Conservation (phyloP, 2,888 invertebrate species). For the Dilophus febrilis region DNA sequence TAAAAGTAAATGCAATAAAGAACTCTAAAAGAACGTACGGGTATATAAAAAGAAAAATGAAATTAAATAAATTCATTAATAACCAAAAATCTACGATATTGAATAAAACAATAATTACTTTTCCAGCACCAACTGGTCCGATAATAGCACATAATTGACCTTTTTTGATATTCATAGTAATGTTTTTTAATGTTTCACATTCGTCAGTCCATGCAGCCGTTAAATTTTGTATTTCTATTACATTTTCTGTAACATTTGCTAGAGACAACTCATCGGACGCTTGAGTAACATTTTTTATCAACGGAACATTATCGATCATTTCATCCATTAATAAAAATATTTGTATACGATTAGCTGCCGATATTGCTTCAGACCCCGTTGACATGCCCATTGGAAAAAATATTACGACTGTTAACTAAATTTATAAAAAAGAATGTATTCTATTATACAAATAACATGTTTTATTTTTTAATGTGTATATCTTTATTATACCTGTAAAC, state of each 20-base stretch:
- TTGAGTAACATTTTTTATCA: slow-evolving; percentile 22
- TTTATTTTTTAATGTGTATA: too few relatives aligned
- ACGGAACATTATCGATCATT: too few relatives aligned
- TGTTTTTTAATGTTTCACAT: slow-evolving; percentile 27
- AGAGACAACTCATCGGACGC: slow-evolving; percentile 14
- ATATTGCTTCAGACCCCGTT: slow-evolving; percentile 59
- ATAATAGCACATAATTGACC: slow-evolving; percentile 55
- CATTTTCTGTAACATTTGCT: slow-evolving; percentile 15
- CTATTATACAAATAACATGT: not conserved
- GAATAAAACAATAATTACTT: slow-evolving; percentile 22
- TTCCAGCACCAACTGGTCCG: slow-evolving; percentile 69
- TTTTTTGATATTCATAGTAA: slow-evolving; percentile 35
- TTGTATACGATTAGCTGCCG: slow-evolving; percentile 52
- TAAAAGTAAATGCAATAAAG: slow-evolving; percentile 38
- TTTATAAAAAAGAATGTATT: slow-evolving; percentile 1
- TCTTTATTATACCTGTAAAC: slow-evolving; percentile 34
- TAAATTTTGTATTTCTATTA: slow-evolving; percentile 28
- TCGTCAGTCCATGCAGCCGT: slow-evolving; percentile 27
- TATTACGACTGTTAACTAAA: slow-evolving; percentile 34
- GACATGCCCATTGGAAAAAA: slow-evolving; percentile 46
- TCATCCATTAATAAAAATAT: slow-evolving; percentile 30
- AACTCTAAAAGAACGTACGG: slow-evolving; percentile 33
- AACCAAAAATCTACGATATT: not conserved
- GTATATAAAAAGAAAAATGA: not conserved
- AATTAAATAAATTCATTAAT: not conserved